A percentile compares a stretch with the other conserved stretches of the same genome.
These are phyloP conservation scores for Agelaius phoeniceus DNA, from an alignment of 2,113 vertebrate genomes.

Conservation along the genomic window DNA sequence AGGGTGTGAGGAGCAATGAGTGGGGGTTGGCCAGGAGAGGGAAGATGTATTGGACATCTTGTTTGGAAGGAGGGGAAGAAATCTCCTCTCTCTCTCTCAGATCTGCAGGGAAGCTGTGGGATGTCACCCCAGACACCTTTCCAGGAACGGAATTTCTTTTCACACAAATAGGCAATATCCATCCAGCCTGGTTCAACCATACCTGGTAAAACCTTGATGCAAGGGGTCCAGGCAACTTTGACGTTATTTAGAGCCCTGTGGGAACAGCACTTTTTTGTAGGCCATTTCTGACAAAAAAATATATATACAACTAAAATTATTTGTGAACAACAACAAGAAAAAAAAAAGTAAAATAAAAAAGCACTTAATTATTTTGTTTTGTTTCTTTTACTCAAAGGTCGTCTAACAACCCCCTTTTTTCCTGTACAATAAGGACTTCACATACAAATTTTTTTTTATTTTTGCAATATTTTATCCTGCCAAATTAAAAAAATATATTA, in stretches of 20 bases:
- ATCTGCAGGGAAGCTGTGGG: conserved; percentile 50
- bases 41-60: not conserved
- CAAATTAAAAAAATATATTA: conserved; percentile 92
- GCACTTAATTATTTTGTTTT: conserved; percentile 75
- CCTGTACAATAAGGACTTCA: conserved; percentile 92
- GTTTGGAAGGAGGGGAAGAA: not conserved
- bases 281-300: conserved; percentile 81
- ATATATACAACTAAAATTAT: conserved; percentile 86
- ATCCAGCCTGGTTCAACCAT: conserved; percentile 66
- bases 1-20: not conserved
- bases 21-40: not conserved
- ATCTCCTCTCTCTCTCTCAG: conserved; percentile 50
- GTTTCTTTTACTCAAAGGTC: conserved; percentile 85
- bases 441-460: conserved; percentile 87
- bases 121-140: conserved; percentile 61
- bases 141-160: conserved; percentile 59
- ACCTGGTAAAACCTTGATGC: conserved; percentile 76
- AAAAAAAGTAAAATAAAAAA: conserved; percentile 78
- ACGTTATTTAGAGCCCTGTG: conserved; percentile 70
- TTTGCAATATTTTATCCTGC: conserved; percentile 90
- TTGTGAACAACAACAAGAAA: conserved; percentile 60
- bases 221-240: conserved; percentile 71
- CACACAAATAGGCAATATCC: conserved; percentile 55
- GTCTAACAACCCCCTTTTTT: conserved; percentile 84
- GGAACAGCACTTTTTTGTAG: conserved; percentile 74